Base-by-base conservation (phyloP, 2,113 vertebrate genomes). In the Laticauda colubrina region DNA sequence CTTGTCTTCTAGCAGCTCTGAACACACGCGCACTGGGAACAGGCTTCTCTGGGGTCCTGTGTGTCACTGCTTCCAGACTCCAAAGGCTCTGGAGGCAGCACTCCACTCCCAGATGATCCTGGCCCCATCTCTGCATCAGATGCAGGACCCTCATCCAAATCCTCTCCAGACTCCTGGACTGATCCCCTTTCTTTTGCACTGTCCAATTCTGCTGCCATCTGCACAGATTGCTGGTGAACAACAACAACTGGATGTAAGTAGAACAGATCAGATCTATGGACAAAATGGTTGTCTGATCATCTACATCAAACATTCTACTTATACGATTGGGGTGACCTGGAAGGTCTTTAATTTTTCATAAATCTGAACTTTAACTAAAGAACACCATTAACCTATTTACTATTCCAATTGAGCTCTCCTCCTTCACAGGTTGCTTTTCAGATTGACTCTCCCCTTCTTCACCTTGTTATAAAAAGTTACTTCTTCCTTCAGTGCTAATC, bases 241-340 rank as follows among this genome's bases (percentile, higher is more conserved):
- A 48, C 48, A 48, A 48, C 48, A 87, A 95, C 91, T 56, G 23
- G 92, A 96, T 92, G 94, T 85, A 95, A 95, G 89, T 53, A 45
- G 15, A 95, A 91, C 15, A 93, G 10, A 54, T 23, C 90, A 93
- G 10, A 54, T 23, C 90, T 26, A 95, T 95, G 94, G 88, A 88
- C 96, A 94, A 95, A 97, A 94, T 96, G 92, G 95, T 90, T 96
- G 89, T 89, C 92, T 94, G 97, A 48, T 39, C 45, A 90, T 43
- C 54, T 26, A 45, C 55, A 94, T 90, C 64, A 96, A 96, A 93
- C 11, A 93, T 6, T 5, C 85, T 57, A 43, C 8, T 86, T 56
- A 20, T 57, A 95, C 34, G 8, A n/a, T 24, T 91, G 29, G 92
- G 53, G 89, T 48, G 91, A 94, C 34, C 55, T 92, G 91, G 55